Conservation (phyloP, 1,140 invertebrate genomes). For the Coptotermes formosanus region DNA sequence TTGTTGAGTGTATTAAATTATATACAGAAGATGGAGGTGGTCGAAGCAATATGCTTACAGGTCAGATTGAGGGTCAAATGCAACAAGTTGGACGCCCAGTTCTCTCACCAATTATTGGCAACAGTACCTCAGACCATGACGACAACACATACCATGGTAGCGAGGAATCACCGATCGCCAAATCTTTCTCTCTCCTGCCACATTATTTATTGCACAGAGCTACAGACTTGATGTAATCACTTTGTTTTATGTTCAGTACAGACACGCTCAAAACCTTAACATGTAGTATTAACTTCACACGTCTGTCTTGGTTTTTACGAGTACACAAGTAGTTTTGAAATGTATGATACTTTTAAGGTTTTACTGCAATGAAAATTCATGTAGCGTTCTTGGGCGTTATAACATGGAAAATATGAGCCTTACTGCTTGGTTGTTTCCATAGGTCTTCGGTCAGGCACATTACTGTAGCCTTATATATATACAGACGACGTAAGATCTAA, state of each 20-base stretch:
- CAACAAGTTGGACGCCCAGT: constrained; percentile 25
- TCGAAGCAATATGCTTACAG: constrained; percentile 2
- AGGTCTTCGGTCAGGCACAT: too few species aligned
- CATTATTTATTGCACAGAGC: not conserved
- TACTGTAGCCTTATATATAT: too few species aligned
- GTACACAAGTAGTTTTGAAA: too few species aligned
- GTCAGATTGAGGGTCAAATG: not conserved
- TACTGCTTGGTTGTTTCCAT: too few species aligned
- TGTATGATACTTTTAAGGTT: too few species aligned
- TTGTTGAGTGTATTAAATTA: constrained; percentile 3
- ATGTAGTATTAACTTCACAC: not conserved
- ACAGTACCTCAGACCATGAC: not conserved
- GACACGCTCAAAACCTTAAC: not conserved
- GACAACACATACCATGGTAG: not conserved
- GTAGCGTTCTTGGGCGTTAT: too few species aligned
- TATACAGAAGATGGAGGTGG: not conserved
- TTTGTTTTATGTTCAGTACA: not conserved
- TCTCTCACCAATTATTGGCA: constrained; percentile 26
- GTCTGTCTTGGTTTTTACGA: not conserved
- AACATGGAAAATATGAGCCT: too few species aligned
- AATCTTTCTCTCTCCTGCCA: not conserved
- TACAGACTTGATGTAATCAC: not conserved
- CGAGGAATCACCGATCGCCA: not conserved
- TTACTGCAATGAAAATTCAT: too few species aligned
- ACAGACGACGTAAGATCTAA: too few species aligned